A percentile compares a stretch with the other conserved stretches of the same genome.
Evolutionary conservation across 2,113 vertebrate genomes (phyloP).

Genomic region (Grammomys surdaster): DNA sequence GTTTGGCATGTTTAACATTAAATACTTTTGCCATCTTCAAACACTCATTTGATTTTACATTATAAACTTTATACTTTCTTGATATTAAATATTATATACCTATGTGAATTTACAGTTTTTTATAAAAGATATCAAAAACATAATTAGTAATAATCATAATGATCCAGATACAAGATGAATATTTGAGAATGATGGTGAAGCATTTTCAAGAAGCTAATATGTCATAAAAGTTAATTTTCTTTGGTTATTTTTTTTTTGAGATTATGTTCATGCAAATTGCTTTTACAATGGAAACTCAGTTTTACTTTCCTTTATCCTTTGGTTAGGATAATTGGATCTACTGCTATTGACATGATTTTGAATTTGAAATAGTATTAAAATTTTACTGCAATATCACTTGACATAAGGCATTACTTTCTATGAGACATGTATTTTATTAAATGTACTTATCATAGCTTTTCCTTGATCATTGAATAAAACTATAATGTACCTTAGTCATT

Average conservation of each 20-base stretch:
- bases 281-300: neutral
- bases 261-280: neutral
- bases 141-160: neutral
- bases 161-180: neutral
- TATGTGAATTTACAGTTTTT: neutral
- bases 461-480: neutral
- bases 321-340: neutral
- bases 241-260: conserved; percentile 18
- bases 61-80: neutral
- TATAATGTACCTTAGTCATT: neutral
- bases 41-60: conserved; percentile 35
- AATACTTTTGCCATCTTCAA: neutral
- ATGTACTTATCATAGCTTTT: neutral
- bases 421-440: conserved; percentile 4
- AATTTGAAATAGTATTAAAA: conserved; percentile 20
- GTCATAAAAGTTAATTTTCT: conserved; percentile 11
- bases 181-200: conserved; percentile 29
- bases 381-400: conserved; percentile 28
- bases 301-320: neutral
- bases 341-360: neutral
- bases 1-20: neutral
- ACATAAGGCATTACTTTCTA: neutral
- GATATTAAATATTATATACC: neutral
- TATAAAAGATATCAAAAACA: conserved; percentile 25
- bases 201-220: neutral